Evolutionary conservation across 2,797 vertebrate genomes (phyloP), one percentile per base, ranked within the genome.

Genomic region (Corythornis leucogaster): DNA sequence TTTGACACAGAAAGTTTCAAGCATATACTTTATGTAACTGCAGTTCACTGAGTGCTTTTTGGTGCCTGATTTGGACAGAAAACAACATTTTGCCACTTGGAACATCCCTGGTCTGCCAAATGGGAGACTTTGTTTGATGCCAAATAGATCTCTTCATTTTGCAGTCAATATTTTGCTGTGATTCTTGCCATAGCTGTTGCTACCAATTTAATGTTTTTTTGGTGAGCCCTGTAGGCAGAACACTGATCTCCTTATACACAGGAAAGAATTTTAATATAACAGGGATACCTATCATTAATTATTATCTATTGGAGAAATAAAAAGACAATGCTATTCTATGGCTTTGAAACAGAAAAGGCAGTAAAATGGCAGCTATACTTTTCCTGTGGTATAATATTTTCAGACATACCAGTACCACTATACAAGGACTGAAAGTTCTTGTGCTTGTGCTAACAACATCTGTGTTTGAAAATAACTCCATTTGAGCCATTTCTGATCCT

Each of bases 81-180:
- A 92, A 85, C 73, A 79, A 17, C 90, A 54, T 76, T 89, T 75
- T 89, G 71, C n/a, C 54, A 78, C 78, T 80, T 89, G 74, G 66
- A 86, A 80, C 46, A 10, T 55, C 82, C 68, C 57, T 77, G 21
- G n/a, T 82, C 53, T 76, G 80, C 68, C 84, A 94, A 92, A 85
- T 67, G 74, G 51, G 54, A 91, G 79, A 71, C 31, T 89, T 55
- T 64, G 54, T 70, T 89, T 80, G 68, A 89, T 89, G 79, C 50
- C 74, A 95, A 89, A 92, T 19, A 94, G 66, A 63, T 15, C 22
- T 82, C 71, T 92, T 78, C 20, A 50, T 85, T 94, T 76, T 59
- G 13, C 35, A 87, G 59, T 90, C 82, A 81, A 11, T 87, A 87
- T 94, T 90, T 83, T 84, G 63, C 75, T 74, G 54, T 11, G 25